These are phyloP conservation scores for Brenthis daphne DNA, from an alignment of 2,888 invertebrate genomes.

Conservation along the genomic window DNA sequence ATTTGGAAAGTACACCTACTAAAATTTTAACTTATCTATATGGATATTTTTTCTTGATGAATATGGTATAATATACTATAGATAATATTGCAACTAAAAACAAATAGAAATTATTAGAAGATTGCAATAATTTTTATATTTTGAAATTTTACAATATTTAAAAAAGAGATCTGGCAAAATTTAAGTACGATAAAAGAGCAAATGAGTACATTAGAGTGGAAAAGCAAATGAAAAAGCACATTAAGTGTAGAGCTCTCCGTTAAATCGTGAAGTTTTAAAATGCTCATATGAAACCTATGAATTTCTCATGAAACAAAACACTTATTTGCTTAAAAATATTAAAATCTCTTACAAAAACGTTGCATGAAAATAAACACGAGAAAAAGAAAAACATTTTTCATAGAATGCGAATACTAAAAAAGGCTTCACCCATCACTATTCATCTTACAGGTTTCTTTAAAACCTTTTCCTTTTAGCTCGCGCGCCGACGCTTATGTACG, in stretches of 20 bases:
- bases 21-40: too few species aligned
- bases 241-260: conserved; percentile 27
- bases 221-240: conserved; percentile 23
- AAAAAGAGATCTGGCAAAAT: conserved; percentile 7
- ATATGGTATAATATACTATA: too few species aligned
- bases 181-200: conserved; percentile 13
- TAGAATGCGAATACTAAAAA: conserved; percentile 2
- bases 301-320: conserved; percentile 8
- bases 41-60: too few species aligned
- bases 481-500: conserved; percentile 4
- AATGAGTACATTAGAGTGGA: conserved; percentile 13
- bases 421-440: conserved; percentile 12
- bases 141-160: neutral
- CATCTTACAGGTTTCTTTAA: conserved; percentile 3
- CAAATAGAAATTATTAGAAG: neutral
- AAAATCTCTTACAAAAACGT: neutral
- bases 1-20: too few species aligned
- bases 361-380: neutral
- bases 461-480: neutral
- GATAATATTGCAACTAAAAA: too few species aligned
- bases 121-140: neutral
- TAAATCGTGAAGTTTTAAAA: conserved; percentile 19
- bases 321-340: conserved; percentile 1
- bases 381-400: neutral
- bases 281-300: conserved; percentile 1